Conservation (phyloP, 92 coral and sea anemone genomes). For the Muricea muricata region DNA sequence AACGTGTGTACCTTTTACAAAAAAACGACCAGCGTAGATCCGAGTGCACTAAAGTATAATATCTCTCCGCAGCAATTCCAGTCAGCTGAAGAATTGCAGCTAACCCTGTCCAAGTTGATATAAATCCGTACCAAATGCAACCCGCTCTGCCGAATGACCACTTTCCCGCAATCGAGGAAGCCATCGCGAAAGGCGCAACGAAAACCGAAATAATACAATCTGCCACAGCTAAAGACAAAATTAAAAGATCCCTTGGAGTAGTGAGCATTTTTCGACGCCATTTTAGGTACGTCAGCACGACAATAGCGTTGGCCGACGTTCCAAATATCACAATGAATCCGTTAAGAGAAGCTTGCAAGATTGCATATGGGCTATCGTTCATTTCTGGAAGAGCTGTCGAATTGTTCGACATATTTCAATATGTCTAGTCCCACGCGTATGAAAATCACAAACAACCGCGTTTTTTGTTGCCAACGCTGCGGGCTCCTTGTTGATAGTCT, state of each 20-base stretch:
- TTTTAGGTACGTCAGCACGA: conserved; percentile 51
- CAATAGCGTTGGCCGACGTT: conserved; percentile 49
- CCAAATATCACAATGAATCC: background rate
- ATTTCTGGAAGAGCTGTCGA: background rate
- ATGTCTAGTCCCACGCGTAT: too few species aligned
- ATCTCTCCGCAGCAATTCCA: conserved; percentile 65
- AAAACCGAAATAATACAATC: conserved; percentile 67
- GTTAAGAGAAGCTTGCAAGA: background rate
- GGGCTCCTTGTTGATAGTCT: too few species aligned
- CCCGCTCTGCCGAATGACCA: conserved; percentile 38
- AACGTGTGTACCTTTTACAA: conserved; percentile 21
- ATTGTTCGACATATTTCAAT: background rate
- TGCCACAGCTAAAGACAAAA: conserved; percentile 69
- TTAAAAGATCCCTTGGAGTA: conserved; percentile 40
- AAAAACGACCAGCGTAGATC: background rate
- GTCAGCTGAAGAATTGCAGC: conserved; percentile 69
- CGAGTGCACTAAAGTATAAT: conserved; percentile 20
- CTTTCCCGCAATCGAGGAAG: conserved; percentile 52
- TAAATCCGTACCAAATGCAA: conserved; percentile 68
- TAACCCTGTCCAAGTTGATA: conserved; percentile 56
- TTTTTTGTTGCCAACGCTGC: too few species aligned
- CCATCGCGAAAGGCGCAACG: conserved; percentile 59
- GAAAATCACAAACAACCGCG: too few species aligned
- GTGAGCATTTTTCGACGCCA: conserved; percentile 48
- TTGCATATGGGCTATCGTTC: background rate